Percentiles rank a stretch among this genome's conserved stretches.
These are phyloP conservation scores for Thamnophis sirtalis DNA, from an alignment of 2,113 vertebrate genomes.

Conservation along the genomic window DNA sequence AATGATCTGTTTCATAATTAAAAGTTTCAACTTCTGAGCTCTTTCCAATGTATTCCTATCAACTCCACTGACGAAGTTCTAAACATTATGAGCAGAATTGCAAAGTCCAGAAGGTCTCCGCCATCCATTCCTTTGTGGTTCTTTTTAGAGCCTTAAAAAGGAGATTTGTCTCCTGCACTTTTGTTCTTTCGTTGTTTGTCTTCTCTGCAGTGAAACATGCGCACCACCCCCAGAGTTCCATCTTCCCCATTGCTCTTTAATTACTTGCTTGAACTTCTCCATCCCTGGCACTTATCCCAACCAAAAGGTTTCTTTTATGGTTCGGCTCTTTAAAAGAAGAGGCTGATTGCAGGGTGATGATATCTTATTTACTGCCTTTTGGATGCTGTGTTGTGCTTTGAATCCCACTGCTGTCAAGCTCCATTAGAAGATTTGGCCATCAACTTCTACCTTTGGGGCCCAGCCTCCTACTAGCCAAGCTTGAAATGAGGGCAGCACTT, in stretches of 20 bases:
- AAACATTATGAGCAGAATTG: neutral
- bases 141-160: neutral
- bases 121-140: neutral
- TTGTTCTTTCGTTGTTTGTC: neutral
- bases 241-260: slow-evolving; percentile 20
- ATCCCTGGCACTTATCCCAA: slow-evolving; percentile 25
- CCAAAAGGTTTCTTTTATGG: slow-evolving; percentile 56
- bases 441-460: slow-evolving; percentile 64
- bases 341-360: slow-evolving; percentile 36
- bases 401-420: slow-evolving; percentile 72
- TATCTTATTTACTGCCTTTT: slow-evolving; percentile 39
- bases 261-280: neutral
- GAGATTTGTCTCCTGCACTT: neutral
- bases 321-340: slow-evolving; percentile 62
- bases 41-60: neutral
- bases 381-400: slow-evolving; percentile 57
- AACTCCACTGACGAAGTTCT: neutral
- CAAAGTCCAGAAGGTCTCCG: neutral
- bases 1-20: neutral
- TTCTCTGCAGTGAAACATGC: neutral
- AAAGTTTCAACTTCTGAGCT: neutral
- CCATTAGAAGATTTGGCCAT: slow-evolving; percentile 71
- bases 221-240: neutral
- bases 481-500: slow-evolving; percentile 58
- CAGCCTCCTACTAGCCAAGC: slow-evolving; percentile 36